Conservation (phyloP, 35 echinoderm and acorn worm genomes). For the Diadema setosum region DNA sequence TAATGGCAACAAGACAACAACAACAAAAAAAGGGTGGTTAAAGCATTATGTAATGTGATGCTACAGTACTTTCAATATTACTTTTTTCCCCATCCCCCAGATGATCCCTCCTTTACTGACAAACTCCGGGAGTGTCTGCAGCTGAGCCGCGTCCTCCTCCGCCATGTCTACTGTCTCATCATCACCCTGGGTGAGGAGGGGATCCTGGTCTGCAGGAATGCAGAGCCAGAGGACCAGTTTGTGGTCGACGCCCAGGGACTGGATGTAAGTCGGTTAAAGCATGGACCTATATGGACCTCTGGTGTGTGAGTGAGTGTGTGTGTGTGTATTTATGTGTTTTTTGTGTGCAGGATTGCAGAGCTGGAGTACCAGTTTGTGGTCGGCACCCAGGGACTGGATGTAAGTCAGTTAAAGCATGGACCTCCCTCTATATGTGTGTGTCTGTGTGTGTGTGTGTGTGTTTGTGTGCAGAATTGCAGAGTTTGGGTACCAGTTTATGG, state of each 20-base stretch:
- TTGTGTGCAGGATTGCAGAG: slow-evolving; percentile 70
- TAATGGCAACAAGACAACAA: too few species aligned
- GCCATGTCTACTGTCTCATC: slow-evolving; percentile 77
- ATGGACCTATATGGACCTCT: not conserved
- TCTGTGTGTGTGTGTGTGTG: not conserved
- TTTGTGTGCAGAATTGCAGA: slow-evolving; percentile 69
- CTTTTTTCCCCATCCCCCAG: too few species aligned
- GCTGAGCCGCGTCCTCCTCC: slow-evolving; percentile 56
- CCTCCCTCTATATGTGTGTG: not conserved
- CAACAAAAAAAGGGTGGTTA: too few species aligned
- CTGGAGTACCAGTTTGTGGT: slow-evolving; percentile 64
- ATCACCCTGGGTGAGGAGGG: slow-evolving; percentile 85
- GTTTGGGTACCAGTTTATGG: slow-evolving; percentile 58
- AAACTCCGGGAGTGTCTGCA: slow-evolving; percentile 68
- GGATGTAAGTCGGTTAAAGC: slow-evolving; percentile 19
- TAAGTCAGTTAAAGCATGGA: not conserved
- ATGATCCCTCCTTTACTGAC: slow-evolving; percentile 58
- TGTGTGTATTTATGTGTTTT: slow-evolving; percentile 63
- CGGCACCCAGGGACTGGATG: not conserved
- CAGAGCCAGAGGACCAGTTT: slow-evolving; percentile 72
- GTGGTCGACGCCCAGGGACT: not conserved
- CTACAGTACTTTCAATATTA: too few species aligned
- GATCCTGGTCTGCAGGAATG: slow-evolving; percentile 63
- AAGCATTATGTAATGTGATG: too few species aligned
- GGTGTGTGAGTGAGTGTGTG: not conserved